Evolutionary conservation across 2,113 vertebrate species (phyloP).

Genomic region (Carollia perspicillata): DNA sequence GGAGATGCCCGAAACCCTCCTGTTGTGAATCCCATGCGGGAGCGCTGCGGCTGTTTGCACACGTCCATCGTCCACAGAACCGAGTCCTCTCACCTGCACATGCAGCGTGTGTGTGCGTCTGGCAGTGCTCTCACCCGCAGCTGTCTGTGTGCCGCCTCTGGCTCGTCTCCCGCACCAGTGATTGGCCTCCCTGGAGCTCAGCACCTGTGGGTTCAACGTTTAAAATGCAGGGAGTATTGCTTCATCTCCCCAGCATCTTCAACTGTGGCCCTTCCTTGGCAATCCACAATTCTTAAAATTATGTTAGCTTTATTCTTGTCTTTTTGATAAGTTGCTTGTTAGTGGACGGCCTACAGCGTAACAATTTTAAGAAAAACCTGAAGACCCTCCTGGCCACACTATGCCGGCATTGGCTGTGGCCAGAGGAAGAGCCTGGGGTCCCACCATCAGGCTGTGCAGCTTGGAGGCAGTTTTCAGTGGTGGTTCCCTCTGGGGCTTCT

Average conservation of each 20-base stretch:
- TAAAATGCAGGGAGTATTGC: constrained; percentile 69
- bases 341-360: neutral
- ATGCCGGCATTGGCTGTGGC: neutral
- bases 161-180: neutral
- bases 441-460: constrained; percentile 56
- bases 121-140: no score
- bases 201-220: neutral
- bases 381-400: neutral
- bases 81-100: neutral
- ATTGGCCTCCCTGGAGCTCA: neutral
- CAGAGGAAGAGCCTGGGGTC: constrained; percentile 55
- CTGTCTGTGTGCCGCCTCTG: neutral
- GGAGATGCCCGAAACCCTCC: neutral
- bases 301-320: neutral
- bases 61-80: neutral
- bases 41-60: no score
- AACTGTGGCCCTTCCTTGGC: neutral
- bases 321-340: neutral
- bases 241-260: neutral
- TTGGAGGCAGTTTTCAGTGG: constrained; percentile 87
- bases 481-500: constrained; percentile 80
- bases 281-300: neutral
- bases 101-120: neutral
- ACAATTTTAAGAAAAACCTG: neutral
- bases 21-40: neutral